Percentiles rank a stretch among this genome's conserved stretches.
These are phyloP conservation scores for Neuroterus valhalla DNA, from an alignment of 1,140 invertebrate genomes.

Conservation along the genomic window DNA sequence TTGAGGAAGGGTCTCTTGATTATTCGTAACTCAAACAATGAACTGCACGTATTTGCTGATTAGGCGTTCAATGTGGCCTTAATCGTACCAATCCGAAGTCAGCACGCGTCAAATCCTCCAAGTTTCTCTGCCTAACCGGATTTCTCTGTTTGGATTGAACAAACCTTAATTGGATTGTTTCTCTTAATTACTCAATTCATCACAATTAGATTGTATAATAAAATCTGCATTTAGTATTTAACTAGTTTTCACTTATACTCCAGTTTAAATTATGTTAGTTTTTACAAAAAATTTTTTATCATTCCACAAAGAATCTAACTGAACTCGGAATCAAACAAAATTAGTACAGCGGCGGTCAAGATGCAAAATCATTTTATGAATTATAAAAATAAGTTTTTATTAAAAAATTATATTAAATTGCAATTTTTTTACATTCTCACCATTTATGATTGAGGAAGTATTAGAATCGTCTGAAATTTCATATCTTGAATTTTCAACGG, in stretches of 20 bases:
- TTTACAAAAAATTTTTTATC: too few species aligned
- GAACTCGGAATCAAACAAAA: too few species aligned
- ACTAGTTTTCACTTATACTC: neutral
- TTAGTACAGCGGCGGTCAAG: too few species aligned
- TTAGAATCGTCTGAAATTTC: too few species aligned
- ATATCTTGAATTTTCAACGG: too few species aligned
- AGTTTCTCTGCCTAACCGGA: slow-evolving; percentile 1
- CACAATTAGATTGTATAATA: slow-evolving; percentile 21
- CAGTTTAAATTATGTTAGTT: too few species aligned
- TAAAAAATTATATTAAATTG: too few species aligned
- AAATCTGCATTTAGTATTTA: slow-evolving; percentile 10
- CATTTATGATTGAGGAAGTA: too few species aligned
- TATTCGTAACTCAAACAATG: slow-evolving; percentile 36
- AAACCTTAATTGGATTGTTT: slow-evolving; percentile 17
- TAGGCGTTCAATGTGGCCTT: slow-evolving; percentile 35
- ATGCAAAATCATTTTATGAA: too few species aligned
- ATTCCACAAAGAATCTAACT: too few species aligned
- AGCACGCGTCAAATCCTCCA: neutral
- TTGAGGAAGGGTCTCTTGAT: slow-evolving; percentile 43
- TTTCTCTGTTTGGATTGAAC: neutral
- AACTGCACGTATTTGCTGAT: slow-evolving; percentile 35
- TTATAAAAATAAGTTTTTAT: too few species aligned
- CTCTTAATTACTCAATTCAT: slow-evolving; percentile 7
- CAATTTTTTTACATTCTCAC: too few species aligned
- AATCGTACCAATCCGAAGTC: slow-evolving; percentile 33